Conservation (phyloP, 1,140 invertebrate genomes). For the Drosophila chauvacae region DNA sequence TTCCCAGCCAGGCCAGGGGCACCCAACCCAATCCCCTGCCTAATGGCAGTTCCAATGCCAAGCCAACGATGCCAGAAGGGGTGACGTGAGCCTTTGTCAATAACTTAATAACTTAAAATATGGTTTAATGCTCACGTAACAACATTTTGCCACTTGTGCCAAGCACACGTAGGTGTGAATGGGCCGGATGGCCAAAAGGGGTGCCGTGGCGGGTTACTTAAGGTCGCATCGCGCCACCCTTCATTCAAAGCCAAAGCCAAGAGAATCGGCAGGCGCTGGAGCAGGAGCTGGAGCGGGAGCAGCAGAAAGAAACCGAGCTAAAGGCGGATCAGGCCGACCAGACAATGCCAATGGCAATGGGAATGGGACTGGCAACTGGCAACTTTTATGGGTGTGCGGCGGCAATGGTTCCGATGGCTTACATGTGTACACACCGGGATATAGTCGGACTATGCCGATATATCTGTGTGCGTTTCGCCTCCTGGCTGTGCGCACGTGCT, state of each 20-base stretch:
- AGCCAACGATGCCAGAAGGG: conserved; percentile 45
- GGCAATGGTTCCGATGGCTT: conserved; percentile 43
- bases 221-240: conserved; percentile 37
- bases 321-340: conserved; percentile 20
- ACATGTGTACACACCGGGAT: conserved; percentile 47
- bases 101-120: conserved; percentile 84
- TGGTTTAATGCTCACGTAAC: conserved; percentile 82
- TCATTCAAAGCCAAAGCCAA: conserved; percentile 43
- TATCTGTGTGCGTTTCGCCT: conserved; percentile 41
- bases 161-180: conserved; percentile 68
- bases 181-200: conserved; percentile 20
- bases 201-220: conserved; percentile 31
- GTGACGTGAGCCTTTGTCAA: conserved; percentile 81
- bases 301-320: background rate
- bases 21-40: conserved; percentile 22
- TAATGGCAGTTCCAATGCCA: conserved; percentile 1
- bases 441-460: conserved; percentile 19
- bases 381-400: conserved; percentile 53
- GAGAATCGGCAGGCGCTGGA: conserved; percentile 25
- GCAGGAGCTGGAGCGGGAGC: conserved; percentile 2
- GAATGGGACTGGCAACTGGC: conserved; percentile 41
- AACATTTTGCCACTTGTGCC: conserved; percentile 81
- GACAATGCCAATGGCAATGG: conserved; percentile 52
- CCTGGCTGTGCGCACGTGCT: conserved; percentile 61
- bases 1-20: background rate